Base-by-base conservation (phyloP, 1,140 invertebrate genomes). In the Ditylenchus dipsaci region DNA sequence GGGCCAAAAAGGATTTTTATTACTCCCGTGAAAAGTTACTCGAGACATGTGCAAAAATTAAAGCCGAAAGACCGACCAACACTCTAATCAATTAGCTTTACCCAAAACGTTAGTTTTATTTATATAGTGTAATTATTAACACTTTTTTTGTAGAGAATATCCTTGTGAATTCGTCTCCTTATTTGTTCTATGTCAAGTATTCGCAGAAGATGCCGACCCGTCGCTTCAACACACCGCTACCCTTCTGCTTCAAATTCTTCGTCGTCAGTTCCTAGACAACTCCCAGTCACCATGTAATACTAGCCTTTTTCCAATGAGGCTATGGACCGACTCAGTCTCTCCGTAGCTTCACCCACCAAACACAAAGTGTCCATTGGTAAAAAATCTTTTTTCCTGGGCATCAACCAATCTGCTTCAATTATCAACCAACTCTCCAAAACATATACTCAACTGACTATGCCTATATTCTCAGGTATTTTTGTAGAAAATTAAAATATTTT, bases 131-230 rank as follows among this genome's bases (percentile, higher is more conserved):
- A n/a, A n/a, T n/a, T n/a, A n/a, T n/a, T n/a, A n/a, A n/a, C n/a
- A n/a, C 58, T 23, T 65, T 71, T 60, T 68, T 79, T 83, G 69
- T 83, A 93, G 93, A 76, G 95, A 97, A 84, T 97, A 97, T 87
- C 94, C 95, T 9, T 97, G 95, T 85, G 95, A 98, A 84, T 92
- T 95, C 84, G 95, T 93, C 29, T 92, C 93, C 13, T 91, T 98
- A 76, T 92, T 99, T 78, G 97, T 95, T 81, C 91, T 97, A 8
- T 94, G 94, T 0, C 87, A 98, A 26, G 89, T 97, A 86, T 95
- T 93, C 84, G 92, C 93, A 1, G 93, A 93, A 17, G 94, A 91
- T 84, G 91, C 93, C 0, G 88, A 93, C 29, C 89, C 90, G n/a
- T 87, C 88, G 21, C 90, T 95, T 0, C 90, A 95, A 81, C 91